Evolutionary conservation across 2,888 invertebrate species (phyloP), one percentile per base, ranked within the genome.

Genomic region (Meandrusa payeni): DNA sequence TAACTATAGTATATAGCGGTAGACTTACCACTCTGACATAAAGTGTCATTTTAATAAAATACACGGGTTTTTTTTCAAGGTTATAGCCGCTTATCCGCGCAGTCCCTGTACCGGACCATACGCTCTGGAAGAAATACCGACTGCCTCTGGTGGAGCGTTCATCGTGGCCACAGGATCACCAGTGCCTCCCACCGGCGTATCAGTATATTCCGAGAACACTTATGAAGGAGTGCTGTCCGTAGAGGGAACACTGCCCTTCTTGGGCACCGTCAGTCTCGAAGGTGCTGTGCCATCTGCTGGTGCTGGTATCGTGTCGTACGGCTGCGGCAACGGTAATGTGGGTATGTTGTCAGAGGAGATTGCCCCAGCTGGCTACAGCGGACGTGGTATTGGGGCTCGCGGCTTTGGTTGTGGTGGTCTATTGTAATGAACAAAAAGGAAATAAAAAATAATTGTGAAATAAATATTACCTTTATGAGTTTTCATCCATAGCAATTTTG

Each of bases 321-420:
- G 66, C 1, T 69, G 70, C 40, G 75, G 74, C 0, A 60, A 50
- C 15, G 73, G 69, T 0, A 58, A 55, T 31, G 51, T 72, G 0
- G 71, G 56, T 3, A 70, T 74, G n/a, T 44, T 62, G 0, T 55
- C 55, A 3, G 61, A 67, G 29, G 52, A 52, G 10, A 11, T 48
- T 6, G 31, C 17, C 6, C 11, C 41, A n/a, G 26, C 37, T 31
- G 31, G 38, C 2, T 37, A 24, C 7, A 3, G 41, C 22, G 22
- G 40, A 41, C 22, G 29, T 28, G 17, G 31, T 26, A 1, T 28
- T 9, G 32, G 50, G 4, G 20, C 34, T 31, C 41, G 42, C 2
- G 40, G 46, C n/a, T 37, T 46, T 3, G 42, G 48, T 7, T 34
- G 47, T 2, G 28, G 17, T 12, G 28, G 24, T 9, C 27, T 40